Conservation (phyloP, 92 coral and sea anemone species). For the Siderastrea radians region DNA sequence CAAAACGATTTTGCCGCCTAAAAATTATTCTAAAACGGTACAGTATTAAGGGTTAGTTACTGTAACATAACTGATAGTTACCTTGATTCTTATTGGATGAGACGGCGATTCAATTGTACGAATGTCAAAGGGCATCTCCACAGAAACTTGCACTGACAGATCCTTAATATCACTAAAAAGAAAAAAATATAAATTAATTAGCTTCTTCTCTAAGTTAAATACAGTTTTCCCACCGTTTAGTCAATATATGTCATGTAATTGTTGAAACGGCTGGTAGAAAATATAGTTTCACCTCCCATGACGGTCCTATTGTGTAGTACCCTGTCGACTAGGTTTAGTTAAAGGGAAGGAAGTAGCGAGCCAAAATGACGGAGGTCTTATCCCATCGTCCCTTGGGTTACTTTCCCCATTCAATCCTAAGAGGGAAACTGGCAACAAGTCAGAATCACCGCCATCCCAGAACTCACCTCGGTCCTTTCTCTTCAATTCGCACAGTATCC, state of each 20-base stretch:
- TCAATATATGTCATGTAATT: no score
- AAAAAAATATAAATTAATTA: not conserved
- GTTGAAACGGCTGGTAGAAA: no score
- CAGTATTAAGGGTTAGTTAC: not conserved
- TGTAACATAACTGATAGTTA: not conserved
- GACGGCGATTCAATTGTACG: conserved; percentile 85
- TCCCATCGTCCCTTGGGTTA: not conserved
- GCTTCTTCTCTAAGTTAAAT: no score
- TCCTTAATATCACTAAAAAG: conserved; percentile 39
- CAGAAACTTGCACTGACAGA: conserved; percentile 84
- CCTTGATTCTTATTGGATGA: conserved; percentile 84
- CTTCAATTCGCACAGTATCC: conserved; percentile 79
- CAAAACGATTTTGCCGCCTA: no score
- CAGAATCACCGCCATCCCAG: not conserved
- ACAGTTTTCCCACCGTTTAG: not conserved
- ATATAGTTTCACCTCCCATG: not conserved
- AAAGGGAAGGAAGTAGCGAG: not conserved
- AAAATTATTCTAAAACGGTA: no score
- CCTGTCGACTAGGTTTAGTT: no score
- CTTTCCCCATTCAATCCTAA: not conserved
- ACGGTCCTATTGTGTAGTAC: not conserved
- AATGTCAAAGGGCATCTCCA: conserved; percentile 99
- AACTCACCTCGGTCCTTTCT: conserved; percentile 48
- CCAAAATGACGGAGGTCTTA: not conserved
- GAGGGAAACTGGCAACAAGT: not conserved